Base-by-base conservation (phyloP, 1,140 invertebrate species). In the Lethocerus indicus region DNA sequence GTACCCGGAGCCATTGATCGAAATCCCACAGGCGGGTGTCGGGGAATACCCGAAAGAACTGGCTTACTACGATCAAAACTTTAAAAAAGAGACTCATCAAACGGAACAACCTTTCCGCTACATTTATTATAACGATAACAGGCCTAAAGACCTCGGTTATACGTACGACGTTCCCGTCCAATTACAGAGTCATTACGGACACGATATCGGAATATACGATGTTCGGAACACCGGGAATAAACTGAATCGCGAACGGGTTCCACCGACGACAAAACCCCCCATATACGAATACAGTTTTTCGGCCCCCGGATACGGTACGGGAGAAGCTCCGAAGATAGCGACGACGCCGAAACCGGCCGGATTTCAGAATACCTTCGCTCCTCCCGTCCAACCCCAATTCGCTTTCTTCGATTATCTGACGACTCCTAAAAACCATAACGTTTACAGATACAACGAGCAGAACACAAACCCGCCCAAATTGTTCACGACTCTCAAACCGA, bases 201-300 rank as follows among this genome's bases (percentile, higher is more conserved):
- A 14, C n/a, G 20, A 20, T 4, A 21, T 42, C 23, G 21, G 21
- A 14, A 13, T 21, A 24, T 20, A 39, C 23, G 5, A 39, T 20
- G 23, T 20, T 5, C n/a, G 14, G 29, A 23, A n/a, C 16, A 44
- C 23, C 21, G 12, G 18, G 3, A 5, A 39, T 7, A 14, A 39
- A 39, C 6, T 18, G 21, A 7, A 18, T 5, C n/a, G n/a, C 6
- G 5, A 7, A 7, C 21, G 21, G 7, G 6, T 20, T 16, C 18
- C 23, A 16, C 27, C 42, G 29, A 44, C 42, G 18, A 13, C 16
- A 13, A 58, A 56, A 47, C 57, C 60, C 9, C 60, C 60, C 13
- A 50, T 60, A 42, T 59, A 55, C 40, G 58, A 61, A 41, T 61
- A 60, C 45, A 60, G 56, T 43, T 62, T 56, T 42, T 51, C 56